Conservation (phyloP, 23 tunicate genomes). For the Trididemnum clinides region DNA sequence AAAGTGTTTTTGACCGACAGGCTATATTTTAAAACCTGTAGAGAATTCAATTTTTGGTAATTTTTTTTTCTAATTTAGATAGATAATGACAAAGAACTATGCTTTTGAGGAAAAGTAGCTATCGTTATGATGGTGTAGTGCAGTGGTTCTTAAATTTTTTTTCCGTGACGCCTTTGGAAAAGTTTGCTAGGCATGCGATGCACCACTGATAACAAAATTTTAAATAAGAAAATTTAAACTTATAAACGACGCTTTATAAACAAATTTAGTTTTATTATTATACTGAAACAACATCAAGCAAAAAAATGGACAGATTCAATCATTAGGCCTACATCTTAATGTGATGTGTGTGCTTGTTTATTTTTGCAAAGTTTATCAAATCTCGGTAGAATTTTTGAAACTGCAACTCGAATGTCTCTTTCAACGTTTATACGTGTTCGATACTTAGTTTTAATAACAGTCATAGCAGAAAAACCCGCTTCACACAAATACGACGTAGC, state of each 20-base stretch:
- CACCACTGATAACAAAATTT: conserved; percentile 19
- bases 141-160: conserved; percentile 47
- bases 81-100: too few species aligned
- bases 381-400: conserved; percentile 20
- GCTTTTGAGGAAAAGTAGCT: too few species aligned
- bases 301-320: not conserved
- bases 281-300: not conserved
- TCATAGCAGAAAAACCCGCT: conserved; percentile 37
- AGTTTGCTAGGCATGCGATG: conserved; percentile 16
- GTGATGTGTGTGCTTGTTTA: conserved; percentile 30
- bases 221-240: not conserved
- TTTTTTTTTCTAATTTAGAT: too few species aligned
- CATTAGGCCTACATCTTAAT: not conserved
- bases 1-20: too few species aligned
- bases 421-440: conserved; percentile 38
- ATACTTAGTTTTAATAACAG: conserved; percentile 28
- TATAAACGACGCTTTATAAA: too few species aligned
- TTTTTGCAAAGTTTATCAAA: conserved; percentile 31
- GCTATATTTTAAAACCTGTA: too few species aligned
- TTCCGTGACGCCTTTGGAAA: conserved; percentile 20
- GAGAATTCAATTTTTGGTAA: too few species aligned
- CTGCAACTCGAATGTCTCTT: conserved; percentile 32
- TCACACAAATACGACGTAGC: conserved; percentile 36
- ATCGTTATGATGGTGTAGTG: too few species aligned
- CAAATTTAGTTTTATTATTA: too few species aligned